Conservation (phyloP, 1,140 invertebrate species). For the Plodia interpunctella region DNA sequence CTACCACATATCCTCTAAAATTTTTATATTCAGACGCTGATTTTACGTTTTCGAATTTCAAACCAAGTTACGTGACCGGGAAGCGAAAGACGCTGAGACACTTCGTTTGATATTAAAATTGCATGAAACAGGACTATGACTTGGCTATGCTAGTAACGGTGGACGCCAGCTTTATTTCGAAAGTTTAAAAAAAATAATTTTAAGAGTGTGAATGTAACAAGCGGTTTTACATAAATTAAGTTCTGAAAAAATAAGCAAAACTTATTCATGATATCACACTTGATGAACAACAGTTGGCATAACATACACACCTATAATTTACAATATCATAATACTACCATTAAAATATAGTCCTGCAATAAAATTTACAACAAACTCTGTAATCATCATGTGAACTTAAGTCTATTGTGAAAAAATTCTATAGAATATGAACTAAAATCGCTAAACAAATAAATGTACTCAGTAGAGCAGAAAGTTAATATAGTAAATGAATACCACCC, state of each 20-base stretch:
- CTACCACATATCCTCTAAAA: slow-evolving; percentile 32
- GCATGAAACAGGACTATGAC: slow-evolving; percentile 16
- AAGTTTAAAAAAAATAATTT: too few species aligned
- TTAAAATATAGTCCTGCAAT: too few species aligned
- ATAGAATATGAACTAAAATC: slow-evolving; percentile 3
- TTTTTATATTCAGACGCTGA: slow-evolving; percentile 62
- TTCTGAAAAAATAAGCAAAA: too few species aligned
- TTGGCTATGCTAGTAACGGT: not conserved
- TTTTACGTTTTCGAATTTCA: slow-evolving; percentile 61
- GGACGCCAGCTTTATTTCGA: not conserved
- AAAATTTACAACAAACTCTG: not conserved
- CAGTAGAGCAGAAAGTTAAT: slow-evolving; percentile 16
- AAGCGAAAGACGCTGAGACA: slow-evolving; percentile 40
- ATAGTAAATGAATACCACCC: slow-evolving; percentile 18
- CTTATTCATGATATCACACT: too few species aligned
- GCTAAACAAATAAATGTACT: slow-evolving; percentile 12
- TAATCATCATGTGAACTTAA: not conserved
- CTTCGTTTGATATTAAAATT: slow-evolving; percentile 43
- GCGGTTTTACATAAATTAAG: too few species aligned
- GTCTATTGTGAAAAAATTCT: not conserved
- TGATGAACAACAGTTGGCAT: too few species aligned
- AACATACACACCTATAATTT: too few species aligned
- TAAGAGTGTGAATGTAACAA: too few species aligned
- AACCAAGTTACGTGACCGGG: slow-evolving; percentile 55
- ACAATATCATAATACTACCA: too few species aligned